Percentiles rank a stretch among this genome's conserved stretches.
phyloP scores from a whole-genome alignment of 2,888 invertebrate species.

The Cheilosia grossa region DNA sequence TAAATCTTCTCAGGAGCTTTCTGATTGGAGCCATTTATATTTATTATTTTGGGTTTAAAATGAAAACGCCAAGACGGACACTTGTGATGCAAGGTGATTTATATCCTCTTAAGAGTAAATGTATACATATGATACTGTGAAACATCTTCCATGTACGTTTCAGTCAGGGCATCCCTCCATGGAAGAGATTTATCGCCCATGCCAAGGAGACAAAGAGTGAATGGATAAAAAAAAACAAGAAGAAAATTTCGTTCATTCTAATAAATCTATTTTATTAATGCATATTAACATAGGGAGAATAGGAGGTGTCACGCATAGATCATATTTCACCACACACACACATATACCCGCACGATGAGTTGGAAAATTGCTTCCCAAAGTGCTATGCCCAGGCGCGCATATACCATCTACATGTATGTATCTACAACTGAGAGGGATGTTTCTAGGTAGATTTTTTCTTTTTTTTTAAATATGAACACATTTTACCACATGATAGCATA shows the following conservation, averaged over 20 bases:
- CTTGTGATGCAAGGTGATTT: constrained; percentile 40
- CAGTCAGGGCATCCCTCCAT: constrained; percentile 20
- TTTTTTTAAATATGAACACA: constrained; percentile 49
- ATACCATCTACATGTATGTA: neutral
- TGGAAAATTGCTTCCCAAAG: constrained; percentile 46
- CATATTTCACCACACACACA: constrained; percentile 62
- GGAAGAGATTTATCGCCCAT: constrained; percentile 60
- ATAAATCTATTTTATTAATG: constrained; percentile 76
- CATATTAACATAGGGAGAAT: constrained; percentile 74
- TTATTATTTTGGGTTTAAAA: constrained; percentile 12
- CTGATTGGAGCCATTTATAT: constrained; percentile 31
- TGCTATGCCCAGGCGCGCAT: constrained; percentile 27
- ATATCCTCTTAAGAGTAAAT: neutral
- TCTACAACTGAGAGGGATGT: constrained; percentile 20
- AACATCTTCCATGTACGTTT: constrained; percentile 44
- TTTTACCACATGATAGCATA: constrained; percentile 60
- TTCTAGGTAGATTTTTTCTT: constrained; percentile 14
- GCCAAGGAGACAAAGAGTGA: constrained; percentile 60
- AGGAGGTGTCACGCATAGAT: constrained; percentile 74
- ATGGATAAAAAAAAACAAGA: constrained; percentile 42
- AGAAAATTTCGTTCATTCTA: constrained; percentile 58
- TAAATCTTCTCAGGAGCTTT: constrained; percentile 37
- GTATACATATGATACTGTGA: constrained; percentile 31
- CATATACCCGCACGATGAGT: constrained; percentile 22
- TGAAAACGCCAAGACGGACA: constrained; percentile 35